A percentile compares a stretch with the other conserved stretches of the same genome.
phyloP scores from a whole-genome alignment of 2,113 vertebrate species.

The Seriola aureovittata region DNA sequence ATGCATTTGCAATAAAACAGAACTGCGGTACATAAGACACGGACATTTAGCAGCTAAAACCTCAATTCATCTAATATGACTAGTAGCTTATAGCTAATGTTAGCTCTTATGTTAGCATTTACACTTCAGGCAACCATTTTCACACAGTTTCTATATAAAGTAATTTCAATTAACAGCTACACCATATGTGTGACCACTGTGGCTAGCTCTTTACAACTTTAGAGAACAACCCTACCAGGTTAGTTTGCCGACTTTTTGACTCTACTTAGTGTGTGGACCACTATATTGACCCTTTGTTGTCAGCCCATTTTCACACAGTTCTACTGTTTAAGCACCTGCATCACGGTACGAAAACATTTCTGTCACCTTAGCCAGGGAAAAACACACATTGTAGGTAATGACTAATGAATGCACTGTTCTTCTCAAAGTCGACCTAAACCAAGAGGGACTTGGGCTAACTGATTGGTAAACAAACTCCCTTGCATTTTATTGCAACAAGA shows the following conservation, averaged over 20 bases:
- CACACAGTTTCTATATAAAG: no score
- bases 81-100: not conserved
- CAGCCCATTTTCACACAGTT: not conserved
- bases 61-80: not conserved
- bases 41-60: not conserved
- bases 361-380: not conserved
- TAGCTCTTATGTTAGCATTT: no score
- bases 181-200: no score
- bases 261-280: not conserved
- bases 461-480: slow-evolving; percentile 21
- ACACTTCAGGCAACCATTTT: no score
- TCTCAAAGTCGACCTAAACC: not conserved
- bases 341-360: not conserved
- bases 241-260: not conserved
- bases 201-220: no score
- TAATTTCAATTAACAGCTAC: no score
- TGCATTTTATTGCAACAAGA: slow-evolving; percentile 25
- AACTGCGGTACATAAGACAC: not conserved
- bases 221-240: no score
- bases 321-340: not conserved
- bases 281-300: not conserved
- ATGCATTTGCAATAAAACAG: not conserved
- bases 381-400: not conserved
- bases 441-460: not conserved
- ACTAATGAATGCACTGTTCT: not conserved